Conservation (phyloP, 2,113 vertebrate species). For the Jaculus jaculus region DNA sequence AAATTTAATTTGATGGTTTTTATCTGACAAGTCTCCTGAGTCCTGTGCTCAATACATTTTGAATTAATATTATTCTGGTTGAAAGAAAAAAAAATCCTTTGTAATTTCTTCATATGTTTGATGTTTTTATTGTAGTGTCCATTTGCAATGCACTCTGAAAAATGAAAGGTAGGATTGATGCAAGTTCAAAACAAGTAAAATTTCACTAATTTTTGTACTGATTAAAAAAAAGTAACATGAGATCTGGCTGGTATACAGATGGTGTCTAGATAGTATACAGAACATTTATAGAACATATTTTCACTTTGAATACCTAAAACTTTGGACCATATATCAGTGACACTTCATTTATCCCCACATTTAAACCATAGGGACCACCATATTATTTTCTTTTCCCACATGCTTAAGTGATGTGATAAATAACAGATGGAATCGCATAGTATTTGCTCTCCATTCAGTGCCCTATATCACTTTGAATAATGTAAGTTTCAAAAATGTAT, state of each 20-base stretch:
- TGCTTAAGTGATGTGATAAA: background rate
- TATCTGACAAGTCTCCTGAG: constrained; percentile 60
- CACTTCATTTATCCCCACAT: background rate
- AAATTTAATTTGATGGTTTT: constrained; percentile 77
- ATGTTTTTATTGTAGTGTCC: background rate
- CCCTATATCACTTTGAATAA: background rate
- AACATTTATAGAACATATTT: background rate
- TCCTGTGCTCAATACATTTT: constrained; percentile 66
- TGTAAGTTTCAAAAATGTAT: background rate
- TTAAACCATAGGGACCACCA: background rate
- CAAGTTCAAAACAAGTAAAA: constrained; percentile 41
- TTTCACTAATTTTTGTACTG: background rate
- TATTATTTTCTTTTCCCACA: background rate
- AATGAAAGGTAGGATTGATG: constrained; percentile 42
- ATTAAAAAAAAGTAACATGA: background rate
- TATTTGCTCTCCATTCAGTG: background rate
- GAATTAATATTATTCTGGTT: constrained; percentile 63
- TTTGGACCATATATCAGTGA: background rate
- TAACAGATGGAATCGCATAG: background rate
- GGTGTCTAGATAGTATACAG: background rate
- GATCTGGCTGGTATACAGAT: background rate
- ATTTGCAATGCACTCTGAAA: constrained; percentile 67
- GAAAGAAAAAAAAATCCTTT: background rate
- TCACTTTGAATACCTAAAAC: background rate
- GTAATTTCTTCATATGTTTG: constrained; percentile 28